Conservation (phyloP, 2,113 vertebrate species). For the Ameiurus melas region DNA sequence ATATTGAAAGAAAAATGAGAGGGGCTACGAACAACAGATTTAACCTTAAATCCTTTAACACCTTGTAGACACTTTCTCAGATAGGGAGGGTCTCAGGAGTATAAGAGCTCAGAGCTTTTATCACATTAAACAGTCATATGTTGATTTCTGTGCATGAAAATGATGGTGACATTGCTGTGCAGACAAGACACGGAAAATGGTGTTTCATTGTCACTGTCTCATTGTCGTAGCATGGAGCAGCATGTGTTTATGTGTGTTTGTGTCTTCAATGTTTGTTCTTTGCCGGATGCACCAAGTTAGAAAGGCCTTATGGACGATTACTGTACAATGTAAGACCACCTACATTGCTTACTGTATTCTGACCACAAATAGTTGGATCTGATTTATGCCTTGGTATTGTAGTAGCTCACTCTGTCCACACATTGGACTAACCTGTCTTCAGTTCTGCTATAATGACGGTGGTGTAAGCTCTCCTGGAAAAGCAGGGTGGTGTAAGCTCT, state of each 20-base stretch:
- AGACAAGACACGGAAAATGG: constrained; percentile 31
- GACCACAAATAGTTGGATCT: constrained; percentile 14
- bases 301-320: neutral
- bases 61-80: constrained; percentile 49
- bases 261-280: neutral
- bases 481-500: neutral
- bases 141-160: constrained; percentile 48
- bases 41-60: constrained; percentile 50
- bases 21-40: constrained; percentile 46
- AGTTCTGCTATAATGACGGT: constrained; percentile 18
- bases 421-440: constrained; percentile 35
- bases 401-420: constrained; percentile 12
- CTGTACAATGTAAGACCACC: neutral
- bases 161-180: constrained; percentile 47
- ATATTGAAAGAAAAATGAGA: constrained; percentile 43
- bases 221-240: neutral
- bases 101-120: constrained; percentile 53
- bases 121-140: constrained; percentile 56
- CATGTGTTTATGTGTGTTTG: neutral
- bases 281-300: neutral
- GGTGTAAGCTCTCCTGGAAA: neutral
- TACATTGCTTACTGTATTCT: constrained; percentile 8
- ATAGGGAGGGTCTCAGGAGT: constrained; percentile 41
- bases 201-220: constrained; percentile 34
- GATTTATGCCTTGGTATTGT: neutral